These are phyloP conservation scores for Harpegnathos saltator DNA, from an alignment of 1,140 invertebrate species.

Conservation along the genomic window DNA sequence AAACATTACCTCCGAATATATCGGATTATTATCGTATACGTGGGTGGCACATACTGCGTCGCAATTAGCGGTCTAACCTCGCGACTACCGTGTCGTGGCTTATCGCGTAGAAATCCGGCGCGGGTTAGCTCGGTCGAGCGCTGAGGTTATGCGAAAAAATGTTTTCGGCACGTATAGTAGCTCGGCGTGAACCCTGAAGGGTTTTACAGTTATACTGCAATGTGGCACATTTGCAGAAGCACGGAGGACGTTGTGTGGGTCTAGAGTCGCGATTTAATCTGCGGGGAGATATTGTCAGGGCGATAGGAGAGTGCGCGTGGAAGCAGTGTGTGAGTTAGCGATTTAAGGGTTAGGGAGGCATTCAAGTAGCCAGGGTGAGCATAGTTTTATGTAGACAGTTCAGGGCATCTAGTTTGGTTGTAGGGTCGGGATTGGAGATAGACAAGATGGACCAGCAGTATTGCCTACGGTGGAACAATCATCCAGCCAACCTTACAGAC, in stretches of 20 bases:
- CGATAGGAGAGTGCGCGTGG: constrained; percentile 70
- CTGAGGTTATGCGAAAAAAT: constrained; percentile 85
- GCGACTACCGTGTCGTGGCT: constrained; percentile 53
- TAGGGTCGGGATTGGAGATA: constrained; percentile 84
- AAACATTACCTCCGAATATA: constrained; percentile 80
- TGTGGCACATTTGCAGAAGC: constrained; percentile 86
- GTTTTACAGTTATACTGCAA: constrained; percentile 87
- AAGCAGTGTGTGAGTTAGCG: constrained; percentile 75
- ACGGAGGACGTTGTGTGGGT: constrained; percentile 83
- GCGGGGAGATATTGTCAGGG: constrained; percentile 70
- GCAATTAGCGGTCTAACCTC: constrained; percentile 80
- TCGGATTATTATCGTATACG: constrained; percentile 74
- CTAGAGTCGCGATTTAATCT: constrained; percentile 76
- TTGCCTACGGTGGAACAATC: constrained; percentile 97
- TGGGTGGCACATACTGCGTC: constrained; percentile 78
- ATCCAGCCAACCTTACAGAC: constrained; percentile 95
- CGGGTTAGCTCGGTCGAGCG: constrained; percentile 42
- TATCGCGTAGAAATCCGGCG: constrained; percentile 60
- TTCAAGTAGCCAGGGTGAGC: constrained; percentile 72
- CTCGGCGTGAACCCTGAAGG: constrained; percentile 85
- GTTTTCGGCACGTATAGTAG: constrained; percentile 85
- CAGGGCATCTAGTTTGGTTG: constrained; percentile 82
- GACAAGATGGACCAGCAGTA: constrained; percentile 96
- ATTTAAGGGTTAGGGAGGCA: constrained; percentile 77
- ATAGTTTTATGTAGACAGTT: constrained; percentile 72